Conservation (phyloP, 2,888 invertebrate species). For the Hirtodrosophila confusa region DNA sequence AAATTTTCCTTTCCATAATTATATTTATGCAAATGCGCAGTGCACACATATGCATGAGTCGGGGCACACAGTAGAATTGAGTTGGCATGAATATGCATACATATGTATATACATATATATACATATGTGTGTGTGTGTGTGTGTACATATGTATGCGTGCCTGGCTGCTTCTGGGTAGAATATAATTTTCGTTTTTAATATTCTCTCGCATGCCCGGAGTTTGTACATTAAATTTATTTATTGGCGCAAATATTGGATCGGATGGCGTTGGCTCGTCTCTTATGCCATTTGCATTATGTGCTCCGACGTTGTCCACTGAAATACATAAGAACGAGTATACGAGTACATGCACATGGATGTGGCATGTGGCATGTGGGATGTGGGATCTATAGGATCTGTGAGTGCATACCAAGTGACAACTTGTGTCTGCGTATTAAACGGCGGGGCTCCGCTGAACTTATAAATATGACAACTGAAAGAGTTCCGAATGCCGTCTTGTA, state of each 20-base stretch:
- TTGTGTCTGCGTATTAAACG: conserved; percentile 17
- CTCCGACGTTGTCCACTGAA: conserved; percentile 30
- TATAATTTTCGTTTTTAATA: conserved; percentile 82
- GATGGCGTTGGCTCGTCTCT: conserved; percentile 62
- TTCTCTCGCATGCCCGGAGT: conserved; percentile 76
- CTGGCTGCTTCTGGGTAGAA: conserved; percentile 62
- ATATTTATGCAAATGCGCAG: conserved; percentile 78
- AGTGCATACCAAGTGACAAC: conserved; percentile 38
- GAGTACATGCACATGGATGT: conserved; percentile 22
- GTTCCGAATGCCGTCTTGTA: not conserved
- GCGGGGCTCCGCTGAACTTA: conserved; percentile 23
- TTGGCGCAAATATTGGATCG: conserved; percentile 81
- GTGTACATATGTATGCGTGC: conserved; percentile 24
- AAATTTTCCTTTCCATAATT: conserved; percentile 74
- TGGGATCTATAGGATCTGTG: conserved; percentile 24
- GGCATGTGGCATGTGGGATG: conserved; percentile 5
- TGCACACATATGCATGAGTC: conserved; percentile 24
- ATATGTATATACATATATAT: conserved; percentile 3
- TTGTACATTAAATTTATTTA: conserved; percentile 82
- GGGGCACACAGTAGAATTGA: conserved; percentile 21
- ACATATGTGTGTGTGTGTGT: not conserved
- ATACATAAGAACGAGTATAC: conserved; percentile 19
- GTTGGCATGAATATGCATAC: conserved; percentile 48
- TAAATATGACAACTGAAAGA: conserved; percentile 17
- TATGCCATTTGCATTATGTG: conserved; percentile 67